Evolutionary conservation across 2,888 invertebrate genomes (phyloP).

Genomic region (Eristalinus aeneus): DNA sequence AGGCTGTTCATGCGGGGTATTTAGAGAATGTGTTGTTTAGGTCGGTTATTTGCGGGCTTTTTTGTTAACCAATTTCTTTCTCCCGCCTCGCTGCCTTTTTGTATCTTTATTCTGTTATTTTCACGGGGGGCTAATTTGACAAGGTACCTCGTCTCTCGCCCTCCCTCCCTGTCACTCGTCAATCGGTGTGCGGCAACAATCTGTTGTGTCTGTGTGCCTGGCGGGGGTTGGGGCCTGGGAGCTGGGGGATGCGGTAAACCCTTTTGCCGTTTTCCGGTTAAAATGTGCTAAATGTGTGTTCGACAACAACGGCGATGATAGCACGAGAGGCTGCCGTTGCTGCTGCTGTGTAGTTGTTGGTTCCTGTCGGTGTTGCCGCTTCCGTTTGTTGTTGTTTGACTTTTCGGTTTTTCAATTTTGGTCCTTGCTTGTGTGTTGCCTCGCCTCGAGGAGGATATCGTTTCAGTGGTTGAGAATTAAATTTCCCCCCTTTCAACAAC

Average conservation of each 20-base stretch:
- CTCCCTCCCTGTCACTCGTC: neutral
- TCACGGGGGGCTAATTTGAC: conserved; percentile 64
- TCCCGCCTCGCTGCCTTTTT: neutral
- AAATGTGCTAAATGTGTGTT: conserved; percentile 49
- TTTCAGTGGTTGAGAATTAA: conserved; percentile 36
- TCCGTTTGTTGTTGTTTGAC: conserved; percentile 10
- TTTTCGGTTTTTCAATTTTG: conserved; percentile 58
- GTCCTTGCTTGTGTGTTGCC: conserved; percentile 7
- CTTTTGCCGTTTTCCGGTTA: conserved; percentile 43
- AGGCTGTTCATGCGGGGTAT: conserved; percentile 54
- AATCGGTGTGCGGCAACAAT: conserved; percentile 66
- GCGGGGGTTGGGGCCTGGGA: neutral
- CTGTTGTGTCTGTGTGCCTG: conserved; percentile 42
- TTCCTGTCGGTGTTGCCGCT: conserved; percentile 3
- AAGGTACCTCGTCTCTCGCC: conserved; percentile 60
- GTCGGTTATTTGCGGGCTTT: conserved; percentile 66
- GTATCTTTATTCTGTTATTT: neutral
- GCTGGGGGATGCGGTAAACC: conserved; percentile 23
- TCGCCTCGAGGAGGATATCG: conserved; percentile 31
- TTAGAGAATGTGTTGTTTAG: conserved; percentile 69
- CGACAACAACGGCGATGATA: neutral
- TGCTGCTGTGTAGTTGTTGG: neutral
- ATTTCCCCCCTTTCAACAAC: conserved; percentile 1
- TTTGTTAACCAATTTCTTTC: conserved; percentile 65
- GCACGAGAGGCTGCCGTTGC: no score